phyloP scores from a whole-genome alignment of 2,113 vertebrate genomes.

The Myrmecobius fasciatus region DNA sequence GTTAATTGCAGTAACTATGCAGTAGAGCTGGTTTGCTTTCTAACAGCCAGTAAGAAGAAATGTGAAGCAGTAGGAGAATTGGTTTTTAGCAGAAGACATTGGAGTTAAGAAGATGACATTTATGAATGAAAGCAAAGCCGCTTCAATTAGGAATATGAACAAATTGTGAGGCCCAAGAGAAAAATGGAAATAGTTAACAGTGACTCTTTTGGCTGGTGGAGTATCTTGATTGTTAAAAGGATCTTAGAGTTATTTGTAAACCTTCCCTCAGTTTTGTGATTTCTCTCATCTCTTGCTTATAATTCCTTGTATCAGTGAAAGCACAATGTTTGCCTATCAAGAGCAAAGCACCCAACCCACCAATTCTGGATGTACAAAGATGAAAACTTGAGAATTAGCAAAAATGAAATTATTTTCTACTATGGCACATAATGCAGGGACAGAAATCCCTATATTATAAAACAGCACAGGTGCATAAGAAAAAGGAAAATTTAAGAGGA shows the following conservation, averaged over 20 bases:
- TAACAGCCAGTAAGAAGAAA: constrained; percentile 69
- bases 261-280: constrained; percentile 16
- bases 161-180: constrained; percentile 12
- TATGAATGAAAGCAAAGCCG: constrained; percentile 19
- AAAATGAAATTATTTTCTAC: neutral
- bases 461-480: neutral
- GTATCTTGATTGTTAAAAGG: constrained; percentile 29
- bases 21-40: constrained; percentile 51
- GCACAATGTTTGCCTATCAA: neutral
- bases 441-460: neutral
- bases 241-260: neutral
- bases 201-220: constrained; percentile 22
- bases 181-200: constrained; percentile 19
- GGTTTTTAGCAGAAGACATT: constrained; percentile 44
- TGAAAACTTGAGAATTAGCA: neutral
- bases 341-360: neutral
- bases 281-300: neutral
- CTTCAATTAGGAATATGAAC: constrained; percentile 17
- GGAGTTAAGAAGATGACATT: constrained; percentile 42
- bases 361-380: neutral
- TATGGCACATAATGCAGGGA: neutral
- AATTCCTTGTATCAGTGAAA: neutral
- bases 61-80: neutral
- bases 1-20: constrained; percentile 36
- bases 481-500: neutral